A percentile compares a stretch with the other conserved stretches of the same genome.
These are phyloP conservation scores for Otis tarda DNA, from an alignment of 2,113 vertebrate genomes.

Conservation along the genomic window DNA sequence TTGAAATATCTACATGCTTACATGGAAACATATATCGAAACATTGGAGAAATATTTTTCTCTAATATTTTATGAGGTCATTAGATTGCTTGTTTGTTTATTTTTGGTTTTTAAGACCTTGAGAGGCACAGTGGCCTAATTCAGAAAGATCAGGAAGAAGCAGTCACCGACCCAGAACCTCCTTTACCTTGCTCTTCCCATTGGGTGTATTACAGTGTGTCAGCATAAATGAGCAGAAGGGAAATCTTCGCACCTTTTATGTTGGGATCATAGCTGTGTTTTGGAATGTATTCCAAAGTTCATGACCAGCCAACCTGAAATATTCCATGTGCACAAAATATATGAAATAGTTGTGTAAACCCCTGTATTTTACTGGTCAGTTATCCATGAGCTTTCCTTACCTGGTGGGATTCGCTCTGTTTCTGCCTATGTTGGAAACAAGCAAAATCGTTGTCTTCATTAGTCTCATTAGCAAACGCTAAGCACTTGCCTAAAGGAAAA, in stretches of 20 bases:
- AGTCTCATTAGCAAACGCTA: not conserved
- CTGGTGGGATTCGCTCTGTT: not conserved
- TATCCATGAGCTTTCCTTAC: not conserved
- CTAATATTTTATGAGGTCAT: not conserved
- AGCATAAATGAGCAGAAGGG: not conserved
- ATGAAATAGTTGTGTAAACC: not conserved
- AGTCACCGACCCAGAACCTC: not conserved
- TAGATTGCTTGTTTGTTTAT: not conserved
- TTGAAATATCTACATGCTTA: not conserved
- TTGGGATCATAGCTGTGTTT: not conserved
- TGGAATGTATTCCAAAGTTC: not conserved
- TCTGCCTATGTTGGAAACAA: not conserved
- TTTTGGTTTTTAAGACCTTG: not conserved
- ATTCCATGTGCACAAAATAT: not conserved
- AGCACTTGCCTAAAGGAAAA: not conserved
- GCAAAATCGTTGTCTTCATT: not conserved
- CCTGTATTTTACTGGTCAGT: not conserved
- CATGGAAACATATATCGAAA: not conserved
- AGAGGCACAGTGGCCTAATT: not conserved
- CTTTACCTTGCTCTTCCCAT: not conserved
- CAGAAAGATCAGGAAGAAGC: not conserved
- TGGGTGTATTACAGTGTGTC: too few species aligned
- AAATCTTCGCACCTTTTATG: not conserved
- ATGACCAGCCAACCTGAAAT: not conserved
- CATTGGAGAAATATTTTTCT: not conserved